Conservation (phyloP, 1,140 invertebrate genomes). For the Pectinophora gossypiella region DNA sequence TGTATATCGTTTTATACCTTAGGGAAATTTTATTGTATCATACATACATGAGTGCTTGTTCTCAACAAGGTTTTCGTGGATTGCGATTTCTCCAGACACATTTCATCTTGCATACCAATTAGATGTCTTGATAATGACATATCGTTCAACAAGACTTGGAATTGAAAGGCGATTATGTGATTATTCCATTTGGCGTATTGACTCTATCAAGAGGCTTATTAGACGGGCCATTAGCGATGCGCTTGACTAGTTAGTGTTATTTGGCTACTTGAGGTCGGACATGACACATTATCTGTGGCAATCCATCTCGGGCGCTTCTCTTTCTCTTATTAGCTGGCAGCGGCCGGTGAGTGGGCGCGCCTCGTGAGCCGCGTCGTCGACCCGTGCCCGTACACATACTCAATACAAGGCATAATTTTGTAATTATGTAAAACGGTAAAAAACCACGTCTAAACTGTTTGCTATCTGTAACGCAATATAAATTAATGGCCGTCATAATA, state of each 20-base stretch:
- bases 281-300: conserved; percentile 61
- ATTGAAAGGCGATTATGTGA: background rate
- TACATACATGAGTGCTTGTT: too few relatives aligned
- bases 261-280: conserved; percentile 58
- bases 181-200: conserved; percentile 8
- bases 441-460: conserved; percentile 55
- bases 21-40: too few relatives aligned
- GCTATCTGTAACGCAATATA: conserved; percentile 66
- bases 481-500: conserved; percentile 61
- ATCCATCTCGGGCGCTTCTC: conserved; percentile 60
- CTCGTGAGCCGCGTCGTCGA: conserved; percentile 10
- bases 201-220: conserved; percentile 31
- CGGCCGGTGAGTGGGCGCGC: conserved; percentile 44
- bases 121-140: too few relatives aligned
- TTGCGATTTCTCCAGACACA: too few relatives aligned
- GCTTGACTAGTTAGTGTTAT: conserved; percentile 37
- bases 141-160: too few relatives aligned
- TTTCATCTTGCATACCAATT: too few relatives aligned
- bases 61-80: too few relatives aligned
- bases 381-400: conserved; percentile 28
- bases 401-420: conserved; percentile 64
- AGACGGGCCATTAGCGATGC: conserved; percentile 42
- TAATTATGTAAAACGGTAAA: conserved; percentile 70
- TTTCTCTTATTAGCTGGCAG: conserved; percentile 41
- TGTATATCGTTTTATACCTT: too few relatives aligned